phyloP scores from a whole-genome alignment of 2,113 vertebrate genomes.

The Lepus timidus region DNA sequence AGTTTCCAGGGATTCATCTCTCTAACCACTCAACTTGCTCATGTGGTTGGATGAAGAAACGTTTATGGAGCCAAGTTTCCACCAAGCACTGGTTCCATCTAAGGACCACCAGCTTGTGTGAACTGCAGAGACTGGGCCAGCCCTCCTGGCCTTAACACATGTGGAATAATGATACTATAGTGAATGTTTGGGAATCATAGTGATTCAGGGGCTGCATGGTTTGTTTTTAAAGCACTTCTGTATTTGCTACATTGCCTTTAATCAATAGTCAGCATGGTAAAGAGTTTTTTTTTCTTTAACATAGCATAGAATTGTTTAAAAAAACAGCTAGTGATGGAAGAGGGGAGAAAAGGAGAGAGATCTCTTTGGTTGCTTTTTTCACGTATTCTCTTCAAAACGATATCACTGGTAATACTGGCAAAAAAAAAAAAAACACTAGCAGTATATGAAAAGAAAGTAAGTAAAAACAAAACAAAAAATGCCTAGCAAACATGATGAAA shows the following conservation, averaged over 20 bases:
- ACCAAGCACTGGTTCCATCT: neutral
- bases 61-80: neutral
- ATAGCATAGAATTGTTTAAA: neutral
- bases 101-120: rapidly evolving
- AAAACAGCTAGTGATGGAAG: neutral
- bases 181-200: too few relatives aligned
- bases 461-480: neutral
- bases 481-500: neutral
- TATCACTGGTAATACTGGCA: neutral
- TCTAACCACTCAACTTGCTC: neutral
- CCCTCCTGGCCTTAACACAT: rapidly evolving
- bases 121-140: rapidly evolving
- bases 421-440: neutral
- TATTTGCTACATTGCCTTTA: neutral
- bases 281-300: neutral
- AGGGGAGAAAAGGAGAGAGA: neutral
- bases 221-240: neutral
- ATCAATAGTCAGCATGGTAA: neutral
- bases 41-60: neutral
- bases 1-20: neutral
- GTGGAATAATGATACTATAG: too few relatives aligned
- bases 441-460: neutral
- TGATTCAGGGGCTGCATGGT: rapidly evolving
- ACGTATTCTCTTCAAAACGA: neutral
- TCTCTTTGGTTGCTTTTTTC: neutral